Conservation (phyloP, 2,888 invertebrate genomes). For the Oligia fasciuncula region DNA sequence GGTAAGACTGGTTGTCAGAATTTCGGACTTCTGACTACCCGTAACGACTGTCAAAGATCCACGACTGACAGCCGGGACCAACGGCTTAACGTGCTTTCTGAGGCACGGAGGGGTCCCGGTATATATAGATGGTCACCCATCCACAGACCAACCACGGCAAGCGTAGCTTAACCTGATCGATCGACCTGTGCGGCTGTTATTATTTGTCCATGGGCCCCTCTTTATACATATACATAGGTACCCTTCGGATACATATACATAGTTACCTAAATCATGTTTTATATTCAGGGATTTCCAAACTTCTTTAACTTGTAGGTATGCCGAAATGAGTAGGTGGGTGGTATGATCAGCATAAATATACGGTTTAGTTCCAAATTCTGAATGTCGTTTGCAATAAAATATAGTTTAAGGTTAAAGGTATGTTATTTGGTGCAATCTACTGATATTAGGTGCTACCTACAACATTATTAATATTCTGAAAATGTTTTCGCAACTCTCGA, state of each 20-base stretch:
- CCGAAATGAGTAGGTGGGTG: conserved; percentile 13
- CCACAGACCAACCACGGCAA: too few relatives aligned
- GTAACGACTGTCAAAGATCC: too few relatives aligned
- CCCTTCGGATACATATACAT: background rate
- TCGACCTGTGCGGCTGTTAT: too few relatives aligned
- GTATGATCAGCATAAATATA: conserved; percentile 28
- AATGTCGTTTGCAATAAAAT: conserved; percentile 16
- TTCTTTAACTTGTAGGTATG: background rate
- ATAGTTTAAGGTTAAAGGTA: conserved; percentile 8
- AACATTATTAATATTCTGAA: background rate
- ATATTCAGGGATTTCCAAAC: conserved; percentile 47
- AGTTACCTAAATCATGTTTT: conserved; percentile 1
- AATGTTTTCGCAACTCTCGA: background rate
- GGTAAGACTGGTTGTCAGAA: too few relatives aligned
- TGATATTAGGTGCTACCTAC: background rate
- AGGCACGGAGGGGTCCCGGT: too few relatives aligned
- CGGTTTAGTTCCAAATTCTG: conserved; percentile 16
- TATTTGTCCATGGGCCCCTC: too few relatives aligned
- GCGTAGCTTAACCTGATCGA: too few relatives aligned
- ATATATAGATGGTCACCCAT: too few relatives aligned
- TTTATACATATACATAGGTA: too few relatives aligned
- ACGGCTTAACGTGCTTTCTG: too few relatives aligned
- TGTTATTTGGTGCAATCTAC: background rate
- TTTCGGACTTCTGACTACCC: too few relatives aligned
- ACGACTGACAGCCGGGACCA: too few relatives aligned